These are phyloP conservation scores for Phymatocera aterrima DNA, from an alignment of 2,888 invertebrate species.

Conservation along the genomic window DNA sequence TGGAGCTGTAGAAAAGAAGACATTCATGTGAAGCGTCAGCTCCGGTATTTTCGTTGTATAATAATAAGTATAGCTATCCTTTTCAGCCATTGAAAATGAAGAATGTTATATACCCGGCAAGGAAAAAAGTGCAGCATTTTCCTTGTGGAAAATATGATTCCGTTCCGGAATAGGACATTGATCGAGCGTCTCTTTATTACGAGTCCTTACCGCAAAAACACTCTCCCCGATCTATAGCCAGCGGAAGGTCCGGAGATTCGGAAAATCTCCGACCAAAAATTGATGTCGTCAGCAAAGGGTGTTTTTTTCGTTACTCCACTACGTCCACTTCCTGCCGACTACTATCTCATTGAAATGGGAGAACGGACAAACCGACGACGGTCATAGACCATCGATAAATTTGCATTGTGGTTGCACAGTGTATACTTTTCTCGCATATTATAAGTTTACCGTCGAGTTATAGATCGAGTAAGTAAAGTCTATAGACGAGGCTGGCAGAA, in stretches of 20 bases:
- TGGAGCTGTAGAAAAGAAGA: constrained; percentile 29
- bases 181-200: constrained; percentile 65
- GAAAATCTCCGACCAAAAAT: constrained; percentile 26
- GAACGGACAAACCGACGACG: background rate
- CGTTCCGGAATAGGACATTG: constrained; percentile 60
- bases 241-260: constrained; percentile 4
- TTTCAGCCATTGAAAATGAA: constrained; percentile 35
- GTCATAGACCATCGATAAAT: constrained; percentile 7
- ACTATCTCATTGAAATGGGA: background rate
- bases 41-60: constrained; percentile 13
- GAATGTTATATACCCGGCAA: constrained; percentile 16
- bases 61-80: constrained; percentile 16
- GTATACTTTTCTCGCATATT: constrained; percentile 14
- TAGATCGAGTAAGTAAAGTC: constrained; percentile 37
- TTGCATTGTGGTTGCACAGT: background rate
- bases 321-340: background rate
- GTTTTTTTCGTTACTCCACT: background rate
- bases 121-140: constrained; percentile 37
- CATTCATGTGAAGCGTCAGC: constrained; percentile 24
- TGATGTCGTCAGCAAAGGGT: constrained; percentile 33
- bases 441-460: constrained; percentile 33
- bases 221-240: constrained; percentile 5
- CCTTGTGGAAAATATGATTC: constrained; percentile 36
- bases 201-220: constrained; percentile 48
- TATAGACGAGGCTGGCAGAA: constrained; percentile 34